phyloP scores from a whole-genome alignment of 2,888 invertebrate genomes.

The Lathronympha strigana region DNA sequence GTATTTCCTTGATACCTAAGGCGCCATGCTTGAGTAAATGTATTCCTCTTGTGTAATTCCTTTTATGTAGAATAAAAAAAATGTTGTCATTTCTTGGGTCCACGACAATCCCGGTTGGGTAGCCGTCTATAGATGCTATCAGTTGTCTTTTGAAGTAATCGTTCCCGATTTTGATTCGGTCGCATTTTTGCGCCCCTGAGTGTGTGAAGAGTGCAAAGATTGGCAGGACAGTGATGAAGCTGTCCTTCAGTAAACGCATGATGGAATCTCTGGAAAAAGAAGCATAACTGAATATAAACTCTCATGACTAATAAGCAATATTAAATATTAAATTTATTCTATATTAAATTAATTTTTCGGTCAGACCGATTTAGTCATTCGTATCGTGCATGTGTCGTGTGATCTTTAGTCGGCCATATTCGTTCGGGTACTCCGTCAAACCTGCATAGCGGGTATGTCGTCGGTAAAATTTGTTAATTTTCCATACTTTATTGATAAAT shows the following conservation, averaged over 20 bases:
- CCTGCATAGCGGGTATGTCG: too few relatives aligned
- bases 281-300: not conserved
- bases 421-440: too few relatives aligned
- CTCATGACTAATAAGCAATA: too few relatives aligned
- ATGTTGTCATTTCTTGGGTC: constrained; percentile 73
- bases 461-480: too few relatives aligned
- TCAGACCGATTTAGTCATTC: too few relatives aligned
- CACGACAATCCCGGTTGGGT: constrained; percentile 69
- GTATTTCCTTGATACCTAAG: constrained; percentile 69
- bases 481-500: too few relatives aligned
- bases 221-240: constrained; percentile 47
- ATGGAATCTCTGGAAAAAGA: constrained; percentile 20
- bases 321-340: too few relatives aligned
- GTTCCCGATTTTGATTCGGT: constrained; percentile 69
- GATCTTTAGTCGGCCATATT: too few relatives aligned
- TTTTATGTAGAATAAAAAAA: constrained; percentile 74
- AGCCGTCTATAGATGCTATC: constrained; percentile 74
- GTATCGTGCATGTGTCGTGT: too few relatives aligned
- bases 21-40: constrained; percentile 72
- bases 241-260: constrained; percentile 52
- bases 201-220: constrained; percentile 47
- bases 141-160: constrained; percentile 73
- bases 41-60: constrained; percentile 76
- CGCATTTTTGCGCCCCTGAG: constrained; percentile 65
- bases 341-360: too few relatives aligned